phyloP scores from a whole-genome alignment of 2,888 invertebrate genomes.

The Aquatica leii region DNA sequence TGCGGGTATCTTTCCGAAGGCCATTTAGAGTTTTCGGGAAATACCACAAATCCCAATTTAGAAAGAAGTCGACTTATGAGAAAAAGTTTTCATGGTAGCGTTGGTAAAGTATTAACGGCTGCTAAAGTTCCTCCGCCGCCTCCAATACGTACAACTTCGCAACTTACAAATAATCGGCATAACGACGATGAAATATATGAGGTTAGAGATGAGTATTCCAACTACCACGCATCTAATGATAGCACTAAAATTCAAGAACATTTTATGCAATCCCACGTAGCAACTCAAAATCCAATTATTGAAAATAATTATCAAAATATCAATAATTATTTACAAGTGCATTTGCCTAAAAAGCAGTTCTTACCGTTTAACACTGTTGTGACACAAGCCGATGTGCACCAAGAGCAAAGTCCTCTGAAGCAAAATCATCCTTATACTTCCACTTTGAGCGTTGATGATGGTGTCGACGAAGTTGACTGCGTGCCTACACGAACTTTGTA shows the following conservation, averaged over 20 bases:
- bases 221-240: conserved; percentile 59
- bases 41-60: conserved; percentile 78
- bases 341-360: conserved; percentile 42
- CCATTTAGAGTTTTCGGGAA: conserved; percentile 78
- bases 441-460: no score
- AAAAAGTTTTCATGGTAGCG: conserved; percentile 87
- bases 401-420: conserved; percentile 77
- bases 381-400: conserved; percentile 86
- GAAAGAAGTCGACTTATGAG: conserved; percentile 88
- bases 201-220: conserved; percentile 60
- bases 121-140: conserved; percentile 88
- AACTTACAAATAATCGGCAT: conserved; percentile 76
- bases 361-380: conserved; percentile 63
- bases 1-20: conserved; percentile 89
- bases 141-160: conserved; percentile 86
- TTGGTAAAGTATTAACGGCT: conserved; percentile 80
- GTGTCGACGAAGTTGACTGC: conserved; percentile 73
- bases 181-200: conserved; percentile 56
- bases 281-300: conserved; percentile 61
- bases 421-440: conserved; percentile 57
- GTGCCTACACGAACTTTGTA: conserved; percentile 62
- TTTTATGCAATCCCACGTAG: conserved; percentile 67
- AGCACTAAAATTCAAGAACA: conserved; percentile 60
- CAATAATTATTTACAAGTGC: conserved; percentile 12
- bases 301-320: conserved; percentile 14